Base-by-base conservation (phyloP, 2,113 vertebrate genomes). In the Boleophthalmus pectinirostris region DNA sequence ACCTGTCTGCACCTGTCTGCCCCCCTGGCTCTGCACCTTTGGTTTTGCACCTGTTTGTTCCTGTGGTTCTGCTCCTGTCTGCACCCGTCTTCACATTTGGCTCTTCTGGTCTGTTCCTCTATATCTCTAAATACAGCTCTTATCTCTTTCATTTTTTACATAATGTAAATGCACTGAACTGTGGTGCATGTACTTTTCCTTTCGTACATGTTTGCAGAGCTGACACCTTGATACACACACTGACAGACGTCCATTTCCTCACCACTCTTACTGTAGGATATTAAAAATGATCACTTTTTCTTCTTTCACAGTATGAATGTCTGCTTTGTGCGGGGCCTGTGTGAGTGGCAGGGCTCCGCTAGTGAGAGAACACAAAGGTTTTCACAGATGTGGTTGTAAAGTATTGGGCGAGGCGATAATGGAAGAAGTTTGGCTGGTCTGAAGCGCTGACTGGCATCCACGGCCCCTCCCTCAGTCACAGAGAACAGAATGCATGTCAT, bases 401-500 rank as follows among this genome's bases (percentile, higher is more conserved):
- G 57, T 60, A 60, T 33, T 25, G 25, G 58, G 58, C 9, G 58
- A 18, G 58, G 58, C 58, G 10, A 7, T 56, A 23, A 10, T 56
- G 21, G 24, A 58, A 58, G 56, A 61, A 33, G 25, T 61, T 61
- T 61, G 15, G 25, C 25, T 33, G 14, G 24, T 61, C 24, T 33
- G 24, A 33, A 29, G 3, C 14, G 13, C 57, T 60, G 57, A 58
- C 25, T 60, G 23, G 29, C 25, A 25, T 25, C 11, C 56, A 2
- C 3, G 15, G 25, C 58, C 58, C 58, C 15, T 33, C 58, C 24
- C 25, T 29, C 25, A 6, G 14, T 29, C 13, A 10, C 6, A 29
- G 57, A 60, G 58, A 61, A 61, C 58, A 61, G 58, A 33, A 61
- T 61, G 58, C 33, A 25, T 61, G 25, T 18, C 58, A 33, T 61